Evolutionary conservation across 2,888 invertebrate species (phyloP), one percentile per base, ranked within the genome.

Genomic region (Choreutis nemorana): DNA sequence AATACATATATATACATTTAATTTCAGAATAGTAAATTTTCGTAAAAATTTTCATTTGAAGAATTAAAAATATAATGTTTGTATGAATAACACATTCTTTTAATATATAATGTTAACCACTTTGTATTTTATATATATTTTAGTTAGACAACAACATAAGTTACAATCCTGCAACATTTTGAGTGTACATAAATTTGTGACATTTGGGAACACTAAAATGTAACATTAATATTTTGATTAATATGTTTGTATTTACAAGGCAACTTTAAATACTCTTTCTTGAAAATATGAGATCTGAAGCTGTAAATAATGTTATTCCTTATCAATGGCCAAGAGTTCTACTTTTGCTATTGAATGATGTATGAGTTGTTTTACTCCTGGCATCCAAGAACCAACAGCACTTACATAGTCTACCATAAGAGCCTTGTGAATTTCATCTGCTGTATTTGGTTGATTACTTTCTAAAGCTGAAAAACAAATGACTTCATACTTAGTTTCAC

Each of bases 321-420:
- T 66, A 31, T 77, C 77, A 23, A 78, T 62, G 22, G 66, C 56
- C n/a, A 78, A 37, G 10, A 78, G 48, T 44, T 78, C 78, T 12
- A 59, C 54, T 10, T 68, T 59, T 30, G 77, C 75, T 35, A 67
- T 60, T 37, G 62, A 70, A 37, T 75, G 68, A 37, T 80, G 72
- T 33, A 86, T 81, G 1, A 86, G 59, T 34, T 83, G 82, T 43
- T 85, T 81, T 14, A 86, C 67, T 23, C 82, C 84, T 0, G 83
- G 78, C 79, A 86, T 85, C 85, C 85, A 86, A 1, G 66, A 64
- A 26, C 81, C 79, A 1, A 85, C 84, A 5, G 68, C 49, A 34
- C 78, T 68, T 1, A 83, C 79, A 61, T 85, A 68, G 35, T 83
- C 81, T 39, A 83, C 81, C 83, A 85, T 83, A 10, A 86, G 52